Evolutionary conservation across 2,888 invertebrate species (phyloP), one percentile per base, ranked within the genome.

Genomic region (Melinaea menophilus): DNA sequence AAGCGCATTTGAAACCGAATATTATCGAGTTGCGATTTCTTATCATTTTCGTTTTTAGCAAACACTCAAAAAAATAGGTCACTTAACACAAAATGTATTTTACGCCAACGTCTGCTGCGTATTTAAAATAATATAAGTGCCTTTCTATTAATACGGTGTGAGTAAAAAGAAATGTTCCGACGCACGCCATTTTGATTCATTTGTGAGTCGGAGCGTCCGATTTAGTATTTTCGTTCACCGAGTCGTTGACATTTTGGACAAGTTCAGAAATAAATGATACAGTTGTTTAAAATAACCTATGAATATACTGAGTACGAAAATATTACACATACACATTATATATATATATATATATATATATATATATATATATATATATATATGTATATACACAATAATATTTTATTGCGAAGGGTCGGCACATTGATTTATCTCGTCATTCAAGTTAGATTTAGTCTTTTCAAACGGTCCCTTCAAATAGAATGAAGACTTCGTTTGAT

Each of bases 21-120:
- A 84, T 87, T 88, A 86, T 90, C 88, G 85, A 84, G 81, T 80
- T 75, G 88, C 88, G 71, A 86, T 85, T 82, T 81, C 81, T 88
- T 89, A 90, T 89, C 88, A 72, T 80, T 77, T 82, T 22, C 22
- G 22, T 22, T 22, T 86, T 85, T 84, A 79, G 84, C 82, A 82
- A 86, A 79, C 79, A 71, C 71, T 73, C 9, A 51, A 64, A 69
- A 76, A 87, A 88, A 82, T 85, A 68, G 88, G 87, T 84, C 88
- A 82, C 72, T 74, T 75, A 76, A 75, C 85, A 84, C 85, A 72
- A 72, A 75, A 75, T 72, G 73, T 68, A 67, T 54, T 64, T 62
- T 64, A 75, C 80, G 86, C 74, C 85, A 66, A 70, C 72, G 84
- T 87, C 86, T 87, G 76, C 69, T 71, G 69, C 73, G 75, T 73